Conservation (phyloP, 2,888 invertebrate genomes). For the Salpingus planirostris region DNA sequence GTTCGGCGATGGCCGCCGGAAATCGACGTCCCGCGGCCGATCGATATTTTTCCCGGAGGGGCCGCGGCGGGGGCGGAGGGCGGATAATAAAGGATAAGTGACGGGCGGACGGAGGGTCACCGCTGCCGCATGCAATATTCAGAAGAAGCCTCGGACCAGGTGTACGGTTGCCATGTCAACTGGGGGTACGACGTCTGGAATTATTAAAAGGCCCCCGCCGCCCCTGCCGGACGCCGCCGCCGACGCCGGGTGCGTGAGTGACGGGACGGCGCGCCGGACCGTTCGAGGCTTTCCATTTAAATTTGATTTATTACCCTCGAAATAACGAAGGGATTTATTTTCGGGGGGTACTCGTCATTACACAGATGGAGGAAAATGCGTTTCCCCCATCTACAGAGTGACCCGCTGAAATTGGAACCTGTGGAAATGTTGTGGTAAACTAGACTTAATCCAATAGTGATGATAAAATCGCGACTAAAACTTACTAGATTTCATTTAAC, state of each 20-base stretch:
- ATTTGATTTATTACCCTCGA: slow-evolving; percentile 15
- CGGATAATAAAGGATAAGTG: slow-evolving; percentile 11
- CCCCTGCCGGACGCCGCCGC: too few species aligned
- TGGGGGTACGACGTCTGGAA: slow-evolving; percentile 13
- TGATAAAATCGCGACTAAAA: too few species aligned
- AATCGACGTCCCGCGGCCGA: slow-evolving; percentile 9
- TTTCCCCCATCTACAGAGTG: too few species aligned
- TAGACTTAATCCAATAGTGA: too few species aligned
- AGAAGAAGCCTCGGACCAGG: slow-evolving; percentile 17
- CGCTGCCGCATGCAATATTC: slow-evolving; percentile 19
- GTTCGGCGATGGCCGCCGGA: slow-evolving; percentile 15
- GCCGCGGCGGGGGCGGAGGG: too few species aligned
- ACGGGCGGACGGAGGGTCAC: slow-evolving; percentile 11
- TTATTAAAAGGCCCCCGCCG: slow-evolving; percentile 18
- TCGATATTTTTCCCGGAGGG: slow-evolving; percentile 18
- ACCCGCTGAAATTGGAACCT: too few species aligned
- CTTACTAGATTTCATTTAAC: too few species aligned
- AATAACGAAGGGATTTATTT: too few species aligned
- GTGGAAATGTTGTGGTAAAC: too few species aligned
- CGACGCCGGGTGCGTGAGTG: too few species aligned
- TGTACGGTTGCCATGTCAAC: slow-evolving; percentile 19
- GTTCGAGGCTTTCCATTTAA: slow-evolving; percentile 12
- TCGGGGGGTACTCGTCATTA: too few species aligned
- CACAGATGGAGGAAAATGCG: too few species aligned
- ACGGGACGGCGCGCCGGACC: slow-evolving; percentile 13